Evolutionary conservation across 2,888 invertebrate species (phyloP).

Genomic region (Thysanoteuthis rhombus): DNA sequence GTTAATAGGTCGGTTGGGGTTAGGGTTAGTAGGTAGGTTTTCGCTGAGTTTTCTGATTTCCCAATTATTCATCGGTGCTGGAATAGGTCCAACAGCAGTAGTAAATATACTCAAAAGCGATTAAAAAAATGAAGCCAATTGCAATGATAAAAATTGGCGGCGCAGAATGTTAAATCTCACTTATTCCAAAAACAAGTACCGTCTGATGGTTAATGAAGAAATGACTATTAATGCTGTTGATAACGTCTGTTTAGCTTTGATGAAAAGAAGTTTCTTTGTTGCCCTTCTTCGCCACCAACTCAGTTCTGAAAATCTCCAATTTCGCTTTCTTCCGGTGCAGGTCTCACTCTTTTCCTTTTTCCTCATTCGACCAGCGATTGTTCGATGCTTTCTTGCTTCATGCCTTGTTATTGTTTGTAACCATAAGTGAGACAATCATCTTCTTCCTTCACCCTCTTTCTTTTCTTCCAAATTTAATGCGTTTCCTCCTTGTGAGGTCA

Average conservation of each 20-base stretch:
- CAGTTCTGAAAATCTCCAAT: neutral
- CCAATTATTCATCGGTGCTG: too few relatives aligned
- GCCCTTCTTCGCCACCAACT: neutral
- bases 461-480: neutral
- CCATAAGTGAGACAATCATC: neutral
- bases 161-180: too few relatives aligned
- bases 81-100: too few relatives aligned
- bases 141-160: too few relatives aligned
- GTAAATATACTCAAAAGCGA: too few relatives aligned
- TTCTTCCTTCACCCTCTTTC: neutral
- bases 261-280: neutral
- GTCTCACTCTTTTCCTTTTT: neutral
- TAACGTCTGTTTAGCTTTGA: neutral
- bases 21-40: too few relatives aligned
- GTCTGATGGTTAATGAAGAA: too few relatives aligned
- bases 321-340: neutral
- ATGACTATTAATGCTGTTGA: neutral
- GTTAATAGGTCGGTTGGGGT: too few relatives aligned
- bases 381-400: neutral
- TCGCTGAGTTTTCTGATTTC: too few relatives aligned
- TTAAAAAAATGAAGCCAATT: too few relatives aligned
- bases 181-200: too few relatives aligned
- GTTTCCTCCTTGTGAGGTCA: neutral
- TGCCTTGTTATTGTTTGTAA: neutral
- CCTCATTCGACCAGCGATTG: neutral